phyloP scores from a whole-genome alignment of 2,888 invertebrate species.

The Pteria penguin region DNA sequence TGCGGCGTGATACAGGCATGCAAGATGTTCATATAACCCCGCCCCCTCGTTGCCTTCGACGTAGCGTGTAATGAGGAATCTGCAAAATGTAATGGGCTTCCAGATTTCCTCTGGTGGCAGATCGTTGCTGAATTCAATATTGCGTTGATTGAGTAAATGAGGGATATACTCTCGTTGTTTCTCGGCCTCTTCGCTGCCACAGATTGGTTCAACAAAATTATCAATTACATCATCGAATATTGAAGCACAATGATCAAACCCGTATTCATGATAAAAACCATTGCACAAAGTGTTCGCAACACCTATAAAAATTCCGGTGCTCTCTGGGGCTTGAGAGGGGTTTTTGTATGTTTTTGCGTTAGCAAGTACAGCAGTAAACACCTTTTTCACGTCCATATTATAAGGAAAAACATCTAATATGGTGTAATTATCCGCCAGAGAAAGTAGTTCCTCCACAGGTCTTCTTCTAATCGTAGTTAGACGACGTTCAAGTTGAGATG shows the following conservation, averaged over 20 bases:
- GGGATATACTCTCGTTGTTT: slow-evolving; percentile 56
- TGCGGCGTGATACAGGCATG: slow-evolving; percentile 61
- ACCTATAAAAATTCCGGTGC: slow-evolving; percentile 46
- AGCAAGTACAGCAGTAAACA: slow-evolving; percentile 52
- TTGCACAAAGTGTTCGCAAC: slow-evolving; percentile 54
- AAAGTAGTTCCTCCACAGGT: slow-evolving; percentile 47
- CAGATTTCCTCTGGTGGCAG: slow-evolving; percentile 58
- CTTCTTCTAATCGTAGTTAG: slow-evolving; percentile 52
- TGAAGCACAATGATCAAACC: slow-evolving; percentile 55
- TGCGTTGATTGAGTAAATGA: slow-evolving; percentile 55
- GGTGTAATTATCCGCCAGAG: slow-evolving; percentile 50
- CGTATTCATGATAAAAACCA: slow-evolving; percentile 61
- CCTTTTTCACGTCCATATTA: slow-evolving; percentile 50
- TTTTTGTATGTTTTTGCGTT: slow-evolving; percentile 50
- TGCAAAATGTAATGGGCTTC: slow-evolving; percentile 62
- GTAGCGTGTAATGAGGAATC: slow-evolving; percentile 56
- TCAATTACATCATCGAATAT: slow-evolving; percentile 61
- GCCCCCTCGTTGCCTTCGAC: slow-evolving; percentile 54
- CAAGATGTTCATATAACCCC: slow-evolving; percentile 57
- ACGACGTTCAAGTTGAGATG: slow-evolving; percentile 47
- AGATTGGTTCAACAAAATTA: slow-evolving; percentile 57
- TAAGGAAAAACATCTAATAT: slow-evolving; percentile 61
- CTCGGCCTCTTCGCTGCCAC: slow-evolving; percentile 54
- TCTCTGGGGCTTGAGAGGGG: slow-evolving; percentile 42
- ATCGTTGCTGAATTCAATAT: slow-evolving; percentile 58